Percentiles rank a stretch among this genome's conserved stretches.
Evolutionary conservation across 2,888 invertebrate species (phyloP).

Genomic region (Neocrepidodera transversa): DNA sequence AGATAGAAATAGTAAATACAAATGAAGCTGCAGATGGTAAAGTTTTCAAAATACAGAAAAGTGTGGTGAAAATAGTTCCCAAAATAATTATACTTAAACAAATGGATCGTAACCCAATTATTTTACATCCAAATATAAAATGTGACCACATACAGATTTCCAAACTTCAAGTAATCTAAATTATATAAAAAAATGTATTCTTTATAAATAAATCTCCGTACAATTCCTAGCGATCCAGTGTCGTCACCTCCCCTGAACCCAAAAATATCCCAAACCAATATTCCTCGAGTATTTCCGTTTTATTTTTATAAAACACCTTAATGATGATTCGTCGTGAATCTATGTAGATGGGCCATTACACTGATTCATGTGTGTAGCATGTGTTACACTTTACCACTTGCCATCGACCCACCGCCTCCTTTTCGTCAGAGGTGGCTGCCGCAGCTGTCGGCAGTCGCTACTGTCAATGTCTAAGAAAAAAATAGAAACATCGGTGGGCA

Average conservation of each 20-base stretch:
- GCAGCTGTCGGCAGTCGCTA: constrained; percentile 8
- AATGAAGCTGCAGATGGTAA: too few species aligned
- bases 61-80: too few species aligned
- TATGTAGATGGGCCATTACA: constrained; percentile 33
- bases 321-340: constrained; percentile 36
- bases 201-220: too few species aligned
- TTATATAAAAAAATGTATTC: too few species aligned
- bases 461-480: constrained; percentile 6
- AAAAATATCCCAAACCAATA: constrained; percentile 28
- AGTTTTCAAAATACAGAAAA: too few species aligned
- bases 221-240: too few species aligned
- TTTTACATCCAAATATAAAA: too few species aligned
- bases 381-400: constrained; percentile 47
- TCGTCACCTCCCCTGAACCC: constrained; percentile 19
- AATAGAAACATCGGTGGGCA: background rate
- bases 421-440: constrained; percentile 36
- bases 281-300: constrained; percentile 43
- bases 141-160: too few species aligned
- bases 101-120: too few species aligned
- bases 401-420: constrained; percentile 33
- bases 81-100: too few species aligned
- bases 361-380: constrained; percentile 45
- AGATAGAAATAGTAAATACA: too few species aligned
- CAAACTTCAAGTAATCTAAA: too few species aligned
- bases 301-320: constrained; percentile 39